Conservation (phyloP, 2,797 vertebrate species). For the Graptemys geographica region DNA sequence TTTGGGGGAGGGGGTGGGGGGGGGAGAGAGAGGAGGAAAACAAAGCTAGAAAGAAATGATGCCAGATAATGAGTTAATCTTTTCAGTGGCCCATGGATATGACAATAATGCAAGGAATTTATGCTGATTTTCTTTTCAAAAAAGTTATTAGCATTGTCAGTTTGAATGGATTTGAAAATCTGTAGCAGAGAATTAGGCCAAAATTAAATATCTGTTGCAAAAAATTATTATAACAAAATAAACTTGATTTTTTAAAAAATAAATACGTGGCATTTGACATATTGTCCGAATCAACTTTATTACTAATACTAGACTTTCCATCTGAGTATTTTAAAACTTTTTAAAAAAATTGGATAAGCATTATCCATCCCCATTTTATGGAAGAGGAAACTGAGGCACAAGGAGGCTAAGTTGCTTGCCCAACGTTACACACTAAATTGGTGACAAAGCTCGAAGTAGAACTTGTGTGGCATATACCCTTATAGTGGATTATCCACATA, state of each 20-base stretch:
- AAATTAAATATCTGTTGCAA: background rate
- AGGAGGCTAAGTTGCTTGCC: background rate
- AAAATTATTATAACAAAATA: background rate
- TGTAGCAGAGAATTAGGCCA: background rate
- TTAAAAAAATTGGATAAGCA: background rate
- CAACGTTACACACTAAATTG: background rate
- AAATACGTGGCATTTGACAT: background rate
- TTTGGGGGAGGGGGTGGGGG: background rate
- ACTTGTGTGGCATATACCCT: background rate
- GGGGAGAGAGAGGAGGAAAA: background rate
- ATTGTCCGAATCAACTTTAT: background rate
- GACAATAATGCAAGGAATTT: background rate
- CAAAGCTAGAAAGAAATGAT: background rate
- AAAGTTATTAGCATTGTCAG: background rate
- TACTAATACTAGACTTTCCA: background rate
- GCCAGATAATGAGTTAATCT: background rate
- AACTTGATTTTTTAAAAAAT: background rate
- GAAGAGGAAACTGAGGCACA: background rate
- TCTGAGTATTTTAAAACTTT: background rate
- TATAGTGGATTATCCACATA: background rate
- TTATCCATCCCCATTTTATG: background rate
- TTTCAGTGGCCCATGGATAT: background rate
- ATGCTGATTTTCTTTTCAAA: background rate
- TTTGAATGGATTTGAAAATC: background rate
- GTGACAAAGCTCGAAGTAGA: background rate